These are phyloP conservation scores for Caenorhabditis doughertyi DNA, from an alignment of 2,888 invertebrate species.

Conservation along the genomic window DNA sequence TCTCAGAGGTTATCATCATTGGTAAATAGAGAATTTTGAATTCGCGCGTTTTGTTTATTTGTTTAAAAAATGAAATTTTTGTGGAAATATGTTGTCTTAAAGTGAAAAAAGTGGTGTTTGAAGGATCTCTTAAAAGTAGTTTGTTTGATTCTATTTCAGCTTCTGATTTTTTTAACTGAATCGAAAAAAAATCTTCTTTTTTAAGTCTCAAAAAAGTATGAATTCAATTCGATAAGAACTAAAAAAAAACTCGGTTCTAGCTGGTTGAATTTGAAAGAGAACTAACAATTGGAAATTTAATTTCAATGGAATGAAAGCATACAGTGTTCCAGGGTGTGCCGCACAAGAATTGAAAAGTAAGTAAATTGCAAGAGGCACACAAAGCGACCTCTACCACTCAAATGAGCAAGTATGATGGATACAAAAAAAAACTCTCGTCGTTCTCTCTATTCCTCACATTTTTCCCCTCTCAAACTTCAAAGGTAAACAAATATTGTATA, in stretches of 20 bases:
- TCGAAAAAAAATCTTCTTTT: not conserved
- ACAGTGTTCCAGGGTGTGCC: constrained; percentile 53
- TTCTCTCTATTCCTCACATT: constrained; percentile 24
- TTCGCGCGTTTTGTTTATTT: constrained; percentile 43
- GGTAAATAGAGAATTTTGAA: constrained; percentile 7
- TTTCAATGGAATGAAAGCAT: constrained; percentile 6
- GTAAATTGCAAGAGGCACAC: constrained; percentile 33
- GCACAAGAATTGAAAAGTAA: constrained; percentile 22
- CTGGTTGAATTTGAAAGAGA: too few relatives aligned
- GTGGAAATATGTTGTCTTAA: too few relatives aligned
- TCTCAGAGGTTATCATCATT: constrained; percentile 34
- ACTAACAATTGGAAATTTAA: too few relatives aligned
- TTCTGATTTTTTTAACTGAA: not conserved
- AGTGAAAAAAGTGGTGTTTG: not conserved
- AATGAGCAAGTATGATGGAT: constrained; percentile 55
- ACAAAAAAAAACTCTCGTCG: constrained; percentile 34
- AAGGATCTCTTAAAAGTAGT: too few relatives aligned
- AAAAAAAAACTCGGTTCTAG: too few relatives aligned
- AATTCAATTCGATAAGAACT: too few relatives aligned
- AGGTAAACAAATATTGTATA: constrained; percentile 64
- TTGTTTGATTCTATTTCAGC: too few relatives aligned
- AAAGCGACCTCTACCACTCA: constrained; percentile 53
- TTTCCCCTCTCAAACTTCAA: constrained; percentile 52
- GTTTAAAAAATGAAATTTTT: constrained; percentile 22
- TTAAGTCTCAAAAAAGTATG: too few relatives aligned